Base-by-base conservation (phyloP, 2,113 vertebrate species). In the Narcine bancroftii region DNA sequence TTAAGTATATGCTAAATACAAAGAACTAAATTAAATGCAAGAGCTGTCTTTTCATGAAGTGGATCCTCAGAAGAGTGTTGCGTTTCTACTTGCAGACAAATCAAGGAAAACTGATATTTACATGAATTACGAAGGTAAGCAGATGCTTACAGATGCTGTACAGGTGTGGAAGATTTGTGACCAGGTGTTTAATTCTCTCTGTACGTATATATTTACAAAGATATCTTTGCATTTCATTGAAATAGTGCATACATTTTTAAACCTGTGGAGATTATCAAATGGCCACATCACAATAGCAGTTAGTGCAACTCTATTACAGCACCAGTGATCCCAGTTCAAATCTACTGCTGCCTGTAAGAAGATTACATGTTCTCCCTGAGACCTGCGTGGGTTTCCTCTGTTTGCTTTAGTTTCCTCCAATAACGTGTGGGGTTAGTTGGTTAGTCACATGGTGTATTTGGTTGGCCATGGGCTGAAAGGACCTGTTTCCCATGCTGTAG, bases 71-170 rank as follows among this genome's bases (percentile, higher is more conserved):
- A 66, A 91, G 42, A 47, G 19, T 33, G 26, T 69, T 53, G 10
- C 42, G 65, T 91, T 91, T 69, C 89, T 47, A 69, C 89, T 91
- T 91, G 89, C 33, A 91, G 89, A 69, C 26, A 91, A 69, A 65
- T 91, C 89, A 66, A 65, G 39, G 89, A 39, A 29, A 91, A 17
- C 87, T 45, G 36, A 26, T 91, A 66, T 91, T 69, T 47, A 42
- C 26, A 39, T 69, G 26, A 91, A 91, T 47, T 91, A 91, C 89
- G 71, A 42, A 91, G 65, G 29, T 26, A 71, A 71, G 39, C 89
- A 91, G 65, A 91, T 69, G 87, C 63, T 69, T 69, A 24, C 63
- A 13, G 87, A 91, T 91, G 39, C 47, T 47, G 65, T 71, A 71
- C 65, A 91, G 89, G 65, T 91, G 89, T 47, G 60, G 39, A 26